Conservation (phyloP, 2,888 invertebrate species). For the Scaptomyza parva region DNA sequence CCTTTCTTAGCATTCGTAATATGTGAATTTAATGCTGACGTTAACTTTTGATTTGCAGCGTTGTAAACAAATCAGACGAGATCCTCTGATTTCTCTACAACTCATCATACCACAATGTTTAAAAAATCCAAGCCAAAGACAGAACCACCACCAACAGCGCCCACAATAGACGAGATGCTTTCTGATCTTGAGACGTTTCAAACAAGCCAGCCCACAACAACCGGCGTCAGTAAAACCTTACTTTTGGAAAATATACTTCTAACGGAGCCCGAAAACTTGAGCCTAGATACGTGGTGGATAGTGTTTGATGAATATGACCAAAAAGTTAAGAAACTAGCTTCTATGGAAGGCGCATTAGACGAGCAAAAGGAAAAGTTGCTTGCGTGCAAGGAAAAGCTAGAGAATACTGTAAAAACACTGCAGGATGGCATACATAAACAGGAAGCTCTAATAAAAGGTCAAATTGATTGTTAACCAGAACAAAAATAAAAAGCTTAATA, state of each 20-base stretch:
- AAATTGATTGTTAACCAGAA: conserved; percentile 38
- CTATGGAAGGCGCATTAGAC: conserved; percentile 72
- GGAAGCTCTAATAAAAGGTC: conserved; percentile 52
- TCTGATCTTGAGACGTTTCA: conserved; percentile 83
- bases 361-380: conserved; percentile 73
- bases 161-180: conserved; percentile 78
- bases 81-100: neutral
- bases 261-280: conserved; percentile 58
- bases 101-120: conserved; percentile 60
- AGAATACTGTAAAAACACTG: conserved; percentile 71
- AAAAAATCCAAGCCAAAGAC: conserved; percentile 68
- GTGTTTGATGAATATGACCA: conserved; percentile 82
- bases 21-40: conserved; percentile 19
- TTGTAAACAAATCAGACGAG: neutral
- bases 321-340: conserved; percentile 76
- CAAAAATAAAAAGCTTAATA: neutral
- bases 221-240: conserved; percentile 3
- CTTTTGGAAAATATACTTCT: conserved; percentile 51
- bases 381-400: conserved; percentile 72
- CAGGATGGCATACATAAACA: conserved; percentile 75
- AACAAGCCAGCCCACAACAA: conserved; percentile 45
- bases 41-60: conserved; percentile 19
- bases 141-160: conserved; percentile 76
- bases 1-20: neutral
- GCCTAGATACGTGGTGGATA: conserved; percentile 81